Conservation (phyloP, 1,140 invertebrate species). For the Drosophila triauraria region DNA sequence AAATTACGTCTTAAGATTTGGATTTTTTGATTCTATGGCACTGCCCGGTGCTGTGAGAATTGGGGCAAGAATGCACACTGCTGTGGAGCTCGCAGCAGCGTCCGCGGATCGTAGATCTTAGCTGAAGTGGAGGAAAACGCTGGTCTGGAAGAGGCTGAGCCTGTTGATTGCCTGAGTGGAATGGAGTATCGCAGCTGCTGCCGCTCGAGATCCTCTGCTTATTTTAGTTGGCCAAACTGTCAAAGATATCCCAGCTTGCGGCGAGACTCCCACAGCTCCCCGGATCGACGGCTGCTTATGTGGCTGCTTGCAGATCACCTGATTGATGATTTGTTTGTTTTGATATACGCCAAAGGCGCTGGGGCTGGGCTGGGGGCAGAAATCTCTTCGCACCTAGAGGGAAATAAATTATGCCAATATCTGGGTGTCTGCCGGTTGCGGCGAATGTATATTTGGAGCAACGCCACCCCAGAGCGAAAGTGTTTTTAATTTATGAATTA, state of each 20-base stretch:
- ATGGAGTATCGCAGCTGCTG: slow-evolving; percentile 67
- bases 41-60: slow-evolving; percentile 25
- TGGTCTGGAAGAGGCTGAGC: slow-evolving; percentile 40
- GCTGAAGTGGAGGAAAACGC: slow-evolving; percentile 12
- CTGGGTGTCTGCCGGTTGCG: slow-evolving; percentile 23
- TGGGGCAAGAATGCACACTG: slow-evolving; percentile 62
- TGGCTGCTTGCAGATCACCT: slow-evolving; percentile 64
- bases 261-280: slow-evolving; percentile 11
- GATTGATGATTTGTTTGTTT: slow-evolving; percentile 85
- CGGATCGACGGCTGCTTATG: slow-evolving; percentile 15
- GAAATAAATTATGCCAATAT: slow-evolving; percentile 64
- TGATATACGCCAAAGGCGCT: slow-evolving; percentile 57
- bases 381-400: slow-evolving; percentile 70
- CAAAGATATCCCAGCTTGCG: slow-evolving; percentile 77
- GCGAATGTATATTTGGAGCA: slow-evolving; percentile 50
- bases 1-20: background rate
- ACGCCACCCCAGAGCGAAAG: slow-evolving; percentile 56
- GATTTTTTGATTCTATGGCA: background rate
- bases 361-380: slow-evolving; percentile 9
- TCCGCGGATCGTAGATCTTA: slow-evolving; percentile 17
- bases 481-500: slow-evolving; percentile 76
- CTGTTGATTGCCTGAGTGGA: slow-evolving; percentile 80
- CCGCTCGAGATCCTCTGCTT: slow-evolving; percentile 44
- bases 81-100: slow-evolving; percentile 43
- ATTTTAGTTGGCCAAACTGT: slow-evolving; percentile 74